These are phyloP conservation scores for Trichacis sp. DNA, from an alignment of 2,888 invertebrate species.

Conservation along the genomic window DNA sequence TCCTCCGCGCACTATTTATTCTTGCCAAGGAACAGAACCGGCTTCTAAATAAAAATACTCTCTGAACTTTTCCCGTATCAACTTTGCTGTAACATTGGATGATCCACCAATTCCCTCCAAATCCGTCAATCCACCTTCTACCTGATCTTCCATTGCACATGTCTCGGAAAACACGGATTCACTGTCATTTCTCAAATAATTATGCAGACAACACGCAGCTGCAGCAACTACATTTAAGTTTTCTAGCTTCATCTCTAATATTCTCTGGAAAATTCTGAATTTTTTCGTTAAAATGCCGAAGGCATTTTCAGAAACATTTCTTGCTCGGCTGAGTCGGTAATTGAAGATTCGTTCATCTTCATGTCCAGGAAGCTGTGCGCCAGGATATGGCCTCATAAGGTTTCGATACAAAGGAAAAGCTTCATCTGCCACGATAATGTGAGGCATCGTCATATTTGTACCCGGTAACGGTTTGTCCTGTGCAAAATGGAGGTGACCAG, in stretches of 20 bases:
- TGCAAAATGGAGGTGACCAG: no score
- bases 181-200: background rate
- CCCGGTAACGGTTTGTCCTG: no score
- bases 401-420: conserved; percentile 34
- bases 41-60: no score
- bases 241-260: background rate
- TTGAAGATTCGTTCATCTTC: conserved; percentile 25
- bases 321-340: conserved; percentile 36
- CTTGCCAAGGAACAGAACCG: no score
- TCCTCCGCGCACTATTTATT: no score
- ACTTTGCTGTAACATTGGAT: no score
- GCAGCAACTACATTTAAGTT: background rate
- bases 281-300: conserved; percentile 38
- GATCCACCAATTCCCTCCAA: no score
- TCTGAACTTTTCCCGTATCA: no score
- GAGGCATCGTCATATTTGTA: conserved; percentile 16
- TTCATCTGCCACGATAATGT: conserved; percentile 29
- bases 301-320: conserved; percentile 39
- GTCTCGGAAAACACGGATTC: no score
- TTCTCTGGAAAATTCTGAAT: background rate
- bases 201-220: background rate
- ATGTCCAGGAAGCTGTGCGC: conserved; percentile 15
- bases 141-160: no score
- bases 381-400: conserved; percentile 37
- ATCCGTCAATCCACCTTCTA: no score